Evolutionary conservation across 1,140 invertebrate species (phyloP).

Genomic region (Oppia nitens): DNA sequence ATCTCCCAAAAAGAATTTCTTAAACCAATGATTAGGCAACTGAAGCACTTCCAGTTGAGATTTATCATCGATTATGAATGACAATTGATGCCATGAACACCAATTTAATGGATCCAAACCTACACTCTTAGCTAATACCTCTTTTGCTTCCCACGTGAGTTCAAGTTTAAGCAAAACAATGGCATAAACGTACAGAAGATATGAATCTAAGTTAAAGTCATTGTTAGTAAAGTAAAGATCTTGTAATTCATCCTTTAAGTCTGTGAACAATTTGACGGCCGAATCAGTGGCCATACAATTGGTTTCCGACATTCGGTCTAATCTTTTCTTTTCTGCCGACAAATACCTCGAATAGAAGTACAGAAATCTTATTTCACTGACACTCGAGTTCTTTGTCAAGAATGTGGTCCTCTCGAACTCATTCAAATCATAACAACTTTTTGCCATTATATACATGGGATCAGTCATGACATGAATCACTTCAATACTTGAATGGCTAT

Average conservation of each 20-base stretch:
- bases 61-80: slow-evolving; percentile 57
- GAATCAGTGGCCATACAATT: slow-evolving; percentile 1
- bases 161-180: slow-evolving; percentile 76
- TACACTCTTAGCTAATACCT: slow-evolving; percentile 59
- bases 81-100: slow-evolving; percentile 85
- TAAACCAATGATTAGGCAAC: slow-evolving; percentile 83
- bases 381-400: slow-evolving; percentile 51
- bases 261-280: slow-evolving; percentile 8
- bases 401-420: slow-evolving; percentile 79
- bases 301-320: slow-evolving; percentile 14
- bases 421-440: slow-evolving; percentile 75
- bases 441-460: slow-evolving; percentile 50
- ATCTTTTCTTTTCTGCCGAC: slow-evolving; percentile 20
- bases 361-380: slow-evolving; percentile 52
- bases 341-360: slow-evolving; percentile 70
- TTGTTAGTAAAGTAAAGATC: slow-evolving; percentile 15
- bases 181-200: slow-evolving; percentile 38
- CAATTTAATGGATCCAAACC: slow-evolving; percentile 64
- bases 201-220: slow-evolving; percentile 9
- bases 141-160: slow-evolving; percentile 48
- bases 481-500: neutral
- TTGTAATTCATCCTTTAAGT: slow-evolving; percentile 19
- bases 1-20: slow-evolving; percentile 76
- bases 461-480: slow-evolving; percentile 2
- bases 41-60: slow-evolving; percentile 41